Evolutionary conservation across 2,113 vertebrate genomes (phyloP).

Genomic region (Grammatotria lemairii): DNA sequence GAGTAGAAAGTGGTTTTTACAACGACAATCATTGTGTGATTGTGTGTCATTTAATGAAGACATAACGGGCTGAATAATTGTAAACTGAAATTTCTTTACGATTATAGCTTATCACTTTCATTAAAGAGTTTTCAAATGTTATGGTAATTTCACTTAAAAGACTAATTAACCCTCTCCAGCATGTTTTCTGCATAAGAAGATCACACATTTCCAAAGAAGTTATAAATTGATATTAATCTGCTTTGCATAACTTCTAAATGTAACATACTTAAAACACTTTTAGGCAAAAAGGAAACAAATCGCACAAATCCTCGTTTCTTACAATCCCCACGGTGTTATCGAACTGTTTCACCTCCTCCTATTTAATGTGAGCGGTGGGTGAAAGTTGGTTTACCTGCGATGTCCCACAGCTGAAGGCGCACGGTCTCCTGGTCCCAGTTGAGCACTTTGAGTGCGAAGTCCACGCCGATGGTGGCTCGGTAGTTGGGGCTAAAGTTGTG

Average conservation of each 20-base stretch:
- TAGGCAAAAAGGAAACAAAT: not conserved
- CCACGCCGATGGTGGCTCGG: constrained; percentile 95
- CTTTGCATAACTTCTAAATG: not conserved
- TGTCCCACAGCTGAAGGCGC: constrained; percentile 84
- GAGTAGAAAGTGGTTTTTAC: not conserved
- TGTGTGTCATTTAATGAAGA: not conserved
- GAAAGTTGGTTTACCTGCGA: constrained; percentile 66
- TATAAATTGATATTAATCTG: not conserved
- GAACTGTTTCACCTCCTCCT: not conserved
- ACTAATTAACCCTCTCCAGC: not conserved
- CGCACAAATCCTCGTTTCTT: not conserved
- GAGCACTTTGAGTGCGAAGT: constrained; percentile 96
- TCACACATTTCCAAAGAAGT: not conserved
- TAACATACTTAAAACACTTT: not conserved
- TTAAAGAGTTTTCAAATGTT: not conserved
- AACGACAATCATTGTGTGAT: not conserved
- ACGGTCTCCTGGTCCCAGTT: constrained; percentile 93
- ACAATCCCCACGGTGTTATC: not conserved
- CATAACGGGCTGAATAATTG: not conserved
- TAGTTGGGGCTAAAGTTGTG: constrained; percentile 82
- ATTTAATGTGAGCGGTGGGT: not conserved
- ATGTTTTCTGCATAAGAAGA: not conserved
- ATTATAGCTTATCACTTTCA: not conserved
- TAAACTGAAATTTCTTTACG: not conserved
- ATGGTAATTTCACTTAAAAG: not conserved